These are phyloP conservation scores for Rhagologus leucostigma DNA, from an alignment of 2,113 vertebrate species.

Conservation along the genomic window DNA sequence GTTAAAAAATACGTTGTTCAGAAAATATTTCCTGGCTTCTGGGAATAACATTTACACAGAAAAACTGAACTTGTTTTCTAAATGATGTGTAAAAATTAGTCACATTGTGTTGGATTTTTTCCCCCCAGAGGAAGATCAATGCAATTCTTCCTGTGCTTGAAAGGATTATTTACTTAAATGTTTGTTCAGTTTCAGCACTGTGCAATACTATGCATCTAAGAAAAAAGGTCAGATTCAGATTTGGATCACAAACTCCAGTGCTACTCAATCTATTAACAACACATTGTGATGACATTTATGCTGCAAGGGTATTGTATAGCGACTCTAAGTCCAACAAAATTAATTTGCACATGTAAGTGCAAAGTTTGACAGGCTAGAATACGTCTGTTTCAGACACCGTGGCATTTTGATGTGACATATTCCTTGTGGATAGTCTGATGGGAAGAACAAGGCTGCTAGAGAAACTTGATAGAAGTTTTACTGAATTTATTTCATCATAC, in stretches of 20 bases:
- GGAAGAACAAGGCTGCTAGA: neutral
- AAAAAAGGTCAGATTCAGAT: neutral
- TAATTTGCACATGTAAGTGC: neutral
- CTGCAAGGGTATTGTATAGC: neutral
- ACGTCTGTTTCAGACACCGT: neutral
- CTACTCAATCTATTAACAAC: neutral
- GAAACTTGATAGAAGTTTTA: neutral
- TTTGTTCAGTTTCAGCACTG: neutral
- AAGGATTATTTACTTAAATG: slow-evolving; percentile 4
- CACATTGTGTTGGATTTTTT: neutral
- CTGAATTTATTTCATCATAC: slow-evolving; percentile 23
- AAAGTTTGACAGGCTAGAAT: neutral
- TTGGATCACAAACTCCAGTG: neutral
- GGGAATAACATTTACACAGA: neutral
- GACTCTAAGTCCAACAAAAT: neutral
- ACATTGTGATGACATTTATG: neutral
- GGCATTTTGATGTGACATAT: neutral
- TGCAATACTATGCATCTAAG: neutral
- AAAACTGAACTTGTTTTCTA: neutral
- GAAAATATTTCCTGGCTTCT: neutral
- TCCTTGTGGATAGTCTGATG: neutral
- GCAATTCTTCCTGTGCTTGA: neutral
- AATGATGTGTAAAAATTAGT: slow-evolving; percentile 21
- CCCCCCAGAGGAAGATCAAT: neutral
- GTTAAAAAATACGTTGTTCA: neutral